phyloP scores from a whole-genome alignment of 2,888 invertebrate genomes.

The Tetragonisca angustula region DNA sequence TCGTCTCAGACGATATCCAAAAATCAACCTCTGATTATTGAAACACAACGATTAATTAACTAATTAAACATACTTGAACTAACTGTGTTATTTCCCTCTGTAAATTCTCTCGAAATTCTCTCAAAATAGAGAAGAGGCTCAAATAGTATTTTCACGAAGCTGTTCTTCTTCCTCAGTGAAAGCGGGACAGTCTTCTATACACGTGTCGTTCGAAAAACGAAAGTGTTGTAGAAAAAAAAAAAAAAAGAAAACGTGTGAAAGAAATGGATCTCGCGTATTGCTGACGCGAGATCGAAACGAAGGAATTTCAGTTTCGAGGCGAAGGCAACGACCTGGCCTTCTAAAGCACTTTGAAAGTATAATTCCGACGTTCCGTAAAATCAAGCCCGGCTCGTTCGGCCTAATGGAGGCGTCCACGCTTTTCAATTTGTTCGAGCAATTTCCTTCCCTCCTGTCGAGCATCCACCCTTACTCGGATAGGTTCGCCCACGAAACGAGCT shows the following conservation, averaged over 20 bases:
- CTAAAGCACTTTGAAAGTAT: slow-evolving; percentile 56
- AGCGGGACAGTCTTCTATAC: not conserved
- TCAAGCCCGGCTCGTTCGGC: slow-evolving; percentile 43
- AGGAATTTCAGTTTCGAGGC: not conserved
- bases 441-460: slow-evolving; percentile 38
- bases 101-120: no score
- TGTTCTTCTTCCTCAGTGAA: not conserved
- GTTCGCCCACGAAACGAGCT: not conserved
- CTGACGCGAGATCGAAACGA: not conserved
- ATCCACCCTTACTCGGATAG: slow-evolving; percentile 22
- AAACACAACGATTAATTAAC: no score
- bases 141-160: no score
- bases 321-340: slow-evolving; percentile 2
- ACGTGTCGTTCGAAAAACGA: no score
- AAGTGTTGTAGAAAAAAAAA: not conserved
- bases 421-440: slow-evolving; percentile 65
- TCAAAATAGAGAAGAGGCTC: no score
- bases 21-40: no score
- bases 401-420: slow-evolving; percentile 57
- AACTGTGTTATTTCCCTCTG: no score
- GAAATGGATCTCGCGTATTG: not conserved
- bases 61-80: no score
- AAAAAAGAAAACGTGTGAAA: not conserved
- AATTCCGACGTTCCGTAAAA: slow-evolving; percentile 53
- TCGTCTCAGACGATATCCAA: no score